Conservation (phyloP, 2,113 vertebrate genomes). For the Anguilla japonica region DNA sequence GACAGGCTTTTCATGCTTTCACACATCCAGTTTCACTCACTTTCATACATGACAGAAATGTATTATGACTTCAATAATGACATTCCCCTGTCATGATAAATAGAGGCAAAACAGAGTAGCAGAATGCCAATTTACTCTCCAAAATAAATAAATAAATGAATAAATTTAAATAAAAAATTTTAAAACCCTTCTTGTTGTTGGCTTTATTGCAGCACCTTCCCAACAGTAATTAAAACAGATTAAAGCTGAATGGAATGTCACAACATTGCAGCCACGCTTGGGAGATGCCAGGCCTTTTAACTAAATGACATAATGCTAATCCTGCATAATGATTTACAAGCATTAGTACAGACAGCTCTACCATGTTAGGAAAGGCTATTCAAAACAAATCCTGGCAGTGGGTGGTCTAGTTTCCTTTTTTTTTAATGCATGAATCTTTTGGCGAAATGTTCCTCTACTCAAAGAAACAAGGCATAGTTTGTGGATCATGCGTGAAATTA, state of each 20-base stretch:
- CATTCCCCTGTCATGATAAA: neutral
- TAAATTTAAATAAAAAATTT: no score
- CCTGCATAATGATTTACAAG: constrained; percentile 1
- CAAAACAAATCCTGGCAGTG: neutral
- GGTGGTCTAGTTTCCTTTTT: neutral
- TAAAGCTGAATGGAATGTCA: neutral
- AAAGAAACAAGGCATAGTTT: neutral
- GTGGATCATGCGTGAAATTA: neutral
- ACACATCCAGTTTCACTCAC: neutral
- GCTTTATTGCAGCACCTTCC: neutral
- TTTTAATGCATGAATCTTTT: neutral
- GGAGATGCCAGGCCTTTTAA: neutral
- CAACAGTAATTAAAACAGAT: neutral
- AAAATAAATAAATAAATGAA: neutral
- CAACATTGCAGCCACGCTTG: neutral
- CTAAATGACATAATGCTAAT: neutral
- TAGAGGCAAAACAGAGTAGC: neutral
- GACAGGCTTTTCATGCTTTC: neutral
- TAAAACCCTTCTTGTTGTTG: neutral
- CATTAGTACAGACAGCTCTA: neutral
- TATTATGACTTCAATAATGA: neutral
- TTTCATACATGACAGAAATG: neutral
- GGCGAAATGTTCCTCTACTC: neutral
- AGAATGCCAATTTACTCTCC: neutral
- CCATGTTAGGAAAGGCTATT: neutral